These are phyloP conservation scores for Cerceris ruficornis DNA, from an alignment of 2,888 invertebrate species.

Conservation along the genomic window DNA sequence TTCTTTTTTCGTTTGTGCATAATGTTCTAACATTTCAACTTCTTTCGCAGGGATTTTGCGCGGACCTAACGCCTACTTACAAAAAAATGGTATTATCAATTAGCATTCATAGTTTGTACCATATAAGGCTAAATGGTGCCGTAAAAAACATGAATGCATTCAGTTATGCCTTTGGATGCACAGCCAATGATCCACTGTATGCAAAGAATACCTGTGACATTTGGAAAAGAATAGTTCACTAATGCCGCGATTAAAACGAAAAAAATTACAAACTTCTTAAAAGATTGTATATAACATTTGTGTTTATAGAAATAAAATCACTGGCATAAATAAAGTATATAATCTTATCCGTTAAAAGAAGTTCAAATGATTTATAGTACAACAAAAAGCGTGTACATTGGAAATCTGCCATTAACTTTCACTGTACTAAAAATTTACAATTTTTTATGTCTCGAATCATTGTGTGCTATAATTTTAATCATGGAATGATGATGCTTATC, in stretches of 20 bases:
- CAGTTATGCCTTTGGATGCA: not conserved
- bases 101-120: not conserved
- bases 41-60: not conserved
- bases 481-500: too few relatives aligned
- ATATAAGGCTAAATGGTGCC: not conserved
- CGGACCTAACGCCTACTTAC: not conserved
- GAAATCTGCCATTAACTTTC: too few relatives aligned
- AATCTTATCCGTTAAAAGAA: too few relatives aligned
- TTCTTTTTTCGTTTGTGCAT: not conserved
- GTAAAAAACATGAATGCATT: not conserved
- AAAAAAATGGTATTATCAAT: not conserved
- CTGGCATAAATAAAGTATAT: too few relatives aligned
- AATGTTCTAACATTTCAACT: not conserved
- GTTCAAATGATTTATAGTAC: too few relatives aligned
- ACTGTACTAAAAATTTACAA: too few relatives aligned
- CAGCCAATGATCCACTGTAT: not conserved
- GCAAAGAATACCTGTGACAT: not conserved
- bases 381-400: too few relatives aligned
- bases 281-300: too few relatives aligned
- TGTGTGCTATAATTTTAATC: too few relatives aligned
- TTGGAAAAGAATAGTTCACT: not conserved
- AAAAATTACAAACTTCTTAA: not conserved
- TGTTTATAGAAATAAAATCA: too few relatives aligned
- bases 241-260: not conserved
- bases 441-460: too few relatives aligned